These are phyloP conservation scores for Hippocampus comes DNA, from an alignment of 2,113 vertebrate genomes.

Conservation along the genomic window DNA sequence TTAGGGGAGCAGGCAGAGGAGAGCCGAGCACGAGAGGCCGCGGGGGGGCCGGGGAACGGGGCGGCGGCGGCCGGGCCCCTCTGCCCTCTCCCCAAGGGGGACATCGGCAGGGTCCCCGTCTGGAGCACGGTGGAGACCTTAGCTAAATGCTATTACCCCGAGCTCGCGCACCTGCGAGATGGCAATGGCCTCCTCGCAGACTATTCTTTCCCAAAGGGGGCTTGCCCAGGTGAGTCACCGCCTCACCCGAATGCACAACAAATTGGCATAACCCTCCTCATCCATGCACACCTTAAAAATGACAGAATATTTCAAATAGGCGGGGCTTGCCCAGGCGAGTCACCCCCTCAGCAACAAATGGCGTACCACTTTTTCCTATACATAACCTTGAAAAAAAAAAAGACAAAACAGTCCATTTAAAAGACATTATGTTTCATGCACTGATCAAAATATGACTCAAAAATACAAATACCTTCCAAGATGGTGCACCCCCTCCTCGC, in stretches of 20 bases:
- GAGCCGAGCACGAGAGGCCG: constrained; percentile 66
- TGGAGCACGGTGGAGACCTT: constrained; percentile 76
- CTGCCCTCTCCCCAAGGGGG: constrained; percentile 69
- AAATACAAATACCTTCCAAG: too few species aligned
- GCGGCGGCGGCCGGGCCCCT: constrained; percentile 51
- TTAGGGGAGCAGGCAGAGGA: constrained; percentile 75
- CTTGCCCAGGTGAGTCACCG: constrained; percentile 71
- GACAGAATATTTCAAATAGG: background rate
- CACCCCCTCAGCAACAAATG: too few species aligned
- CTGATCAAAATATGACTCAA: too few species aligned
- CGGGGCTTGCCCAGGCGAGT: too few species aligned
- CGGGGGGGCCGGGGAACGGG: constrained; percentile 56
- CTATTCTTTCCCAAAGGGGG: constrained; percentile 71
- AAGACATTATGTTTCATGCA: too few species aligned
- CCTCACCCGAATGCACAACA: background rate
- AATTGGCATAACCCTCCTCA: background rate
- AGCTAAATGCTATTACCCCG: constrained; percentile 76
- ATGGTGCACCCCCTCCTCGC: too few species aligned
- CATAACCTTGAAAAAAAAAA: too few species aligned
- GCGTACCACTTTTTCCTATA: too few species aligned
- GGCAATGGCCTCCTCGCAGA: constrained; percentile 68
- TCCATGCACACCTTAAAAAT: background rate
- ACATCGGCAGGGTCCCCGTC: constrained; percentile 70
- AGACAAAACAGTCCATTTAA: too few species aligned
- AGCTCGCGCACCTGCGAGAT: constrained; percentile 73